Conservation (phyloP, 2,797 vertebrate genomes). For the Semotilus atromaculatus region DNA sequence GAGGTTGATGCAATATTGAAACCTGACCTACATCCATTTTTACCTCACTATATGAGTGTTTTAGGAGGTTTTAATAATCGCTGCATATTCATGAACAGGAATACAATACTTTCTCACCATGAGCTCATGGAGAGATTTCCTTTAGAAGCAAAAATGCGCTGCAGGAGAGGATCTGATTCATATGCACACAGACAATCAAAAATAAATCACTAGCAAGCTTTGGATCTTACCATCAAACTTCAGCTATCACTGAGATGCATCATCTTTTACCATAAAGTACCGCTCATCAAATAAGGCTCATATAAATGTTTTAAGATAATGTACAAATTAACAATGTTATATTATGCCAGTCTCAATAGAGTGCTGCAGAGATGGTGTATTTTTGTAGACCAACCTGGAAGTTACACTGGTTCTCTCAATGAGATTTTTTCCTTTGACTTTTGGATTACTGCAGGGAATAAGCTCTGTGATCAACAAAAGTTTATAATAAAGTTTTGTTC, state of each 20-base stretch:
- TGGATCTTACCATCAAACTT: conserved; percentile 6
- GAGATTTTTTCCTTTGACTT: no score
- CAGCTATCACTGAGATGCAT: neutral
- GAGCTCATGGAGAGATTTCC: neutral
- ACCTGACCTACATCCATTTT: conserved; percentile 30
- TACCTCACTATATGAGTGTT: conserved; percentile 2
- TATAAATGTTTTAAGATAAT: neutral
- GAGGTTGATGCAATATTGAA: conserved; percentile 21
- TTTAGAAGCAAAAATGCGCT: neutral
- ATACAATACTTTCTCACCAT: neutral
- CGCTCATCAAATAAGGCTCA: neutral
- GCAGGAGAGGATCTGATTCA: conserved; percentile 9
- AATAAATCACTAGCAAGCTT: conserved; percentile 4
- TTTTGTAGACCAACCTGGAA: neutral
- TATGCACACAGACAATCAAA: neutral
- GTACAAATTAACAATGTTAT: conserved; percentile 16
- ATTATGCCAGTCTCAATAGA: neutral
- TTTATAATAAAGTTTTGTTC: neutral
- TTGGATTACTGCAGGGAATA: neutral
- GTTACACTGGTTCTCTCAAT: neutral
- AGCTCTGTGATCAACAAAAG: neutral
- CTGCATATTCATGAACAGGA: conserved; percentile 28
- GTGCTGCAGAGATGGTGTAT: neutral
- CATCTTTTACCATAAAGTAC: neutral
- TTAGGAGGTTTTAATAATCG: conserved; percentile 9